Evolutionary conservation across 2,797 vertebrate species (phyloP), one percentile per base, ranked within the genome.

Genomic region (Paratrypauchen microcephalus): DNA sequence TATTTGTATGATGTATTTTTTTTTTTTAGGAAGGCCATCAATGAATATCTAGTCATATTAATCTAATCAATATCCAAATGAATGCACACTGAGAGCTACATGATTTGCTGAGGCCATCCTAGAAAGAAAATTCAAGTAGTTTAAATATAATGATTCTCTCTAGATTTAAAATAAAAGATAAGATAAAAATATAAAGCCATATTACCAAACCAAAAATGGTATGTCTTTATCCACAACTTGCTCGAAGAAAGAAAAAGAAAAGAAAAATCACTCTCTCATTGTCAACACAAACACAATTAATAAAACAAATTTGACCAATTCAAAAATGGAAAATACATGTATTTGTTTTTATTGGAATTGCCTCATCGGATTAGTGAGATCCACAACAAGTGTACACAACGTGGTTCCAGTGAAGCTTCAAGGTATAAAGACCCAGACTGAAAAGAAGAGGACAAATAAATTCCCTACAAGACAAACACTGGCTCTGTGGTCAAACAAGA

Each of bases 271-370:
- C 45, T 18, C 66, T 65, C 24, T 68, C 28, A 56, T 57, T 23
- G 69, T 50, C 73, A 72, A 86, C 68, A 85, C 74, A 73, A 72
- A 67, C 50, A 30, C 75, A 86, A 89, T 88, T 90, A 88, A 88
- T 83, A 85, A 90, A 90, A 88, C 81, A 90, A 91, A 92, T 75
- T 82, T 59, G 79, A 61, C 48, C 69, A 67, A 78, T 59, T 78
- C 68, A 55, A 57, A 66, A 66, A 87, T 83, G 61, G 82, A 76
- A 88, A 91, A 91, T 80, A 85, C 77, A 89, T 91, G 91, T 89
- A 87, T 66, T 61, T 78, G 77, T 77, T 87, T 85, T 85, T 76
- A 76, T 84, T 89, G 83, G 80, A 87, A 82, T 83, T 81, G 79
- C 64, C 73, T 78, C 71, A 65, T 54, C 71, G 73, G 83, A 89